phyloP scores from a whole-genome alignment of 2,113 vertebrate species.

The Narcine bancroftii region DNA sequence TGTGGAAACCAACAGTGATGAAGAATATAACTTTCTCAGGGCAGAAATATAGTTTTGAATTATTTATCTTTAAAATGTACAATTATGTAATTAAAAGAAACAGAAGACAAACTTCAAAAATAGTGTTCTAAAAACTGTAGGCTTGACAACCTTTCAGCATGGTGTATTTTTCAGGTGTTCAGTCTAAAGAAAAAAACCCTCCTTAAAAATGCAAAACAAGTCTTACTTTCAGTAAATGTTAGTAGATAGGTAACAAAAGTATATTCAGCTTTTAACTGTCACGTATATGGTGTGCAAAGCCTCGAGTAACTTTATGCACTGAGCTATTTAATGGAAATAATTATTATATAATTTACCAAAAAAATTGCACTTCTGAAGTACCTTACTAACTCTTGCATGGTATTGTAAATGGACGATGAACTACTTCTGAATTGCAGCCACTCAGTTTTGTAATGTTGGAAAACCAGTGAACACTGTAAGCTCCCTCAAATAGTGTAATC shows the following conservation, averaged over 20 bases:
- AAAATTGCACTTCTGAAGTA: too few relatives aligned
- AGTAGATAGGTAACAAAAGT: too few relatives aligned
- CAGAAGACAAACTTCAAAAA: background rate
- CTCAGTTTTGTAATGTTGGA: too few relatives aligned
- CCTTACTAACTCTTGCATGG: too few relatives aligned
- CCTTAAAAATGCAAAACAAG: background rate
- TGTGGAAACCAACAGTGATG: background rate
- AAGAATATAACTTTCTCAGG: background rate
- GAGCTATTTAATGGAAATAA: background rate
- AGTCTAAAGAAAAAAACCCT: background rate
- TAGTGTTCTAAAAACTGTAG: background rate
- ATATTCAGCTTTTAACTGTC: too few relatives aligned
- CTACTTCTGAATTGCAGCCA: too few relatives aligned
- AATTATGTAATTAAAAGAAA: background rate
- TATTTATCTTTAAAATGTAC: background rate
- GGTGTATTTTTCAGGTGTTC: background rate
- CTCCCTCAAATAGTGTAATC: too few relatives aligned
- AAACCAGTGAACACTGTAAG: too few relatives aligned
- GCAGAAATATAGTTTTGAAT: background rate
- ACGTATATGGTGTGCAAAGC: too few relatives aligned
- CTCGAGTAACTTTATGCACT: background rate
- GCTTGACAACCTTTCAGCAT: background rate
- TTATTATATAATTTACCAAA: background rate
- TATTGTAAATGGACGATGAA: too few relatives aligned
- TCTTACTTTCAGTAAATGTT: background rate